A percentile compares a stretch with the other conserved stretches of the same genome.
Conservation (phyloP, 2,797 vertebrate species). For the Gambusia yucatana region DNA sequence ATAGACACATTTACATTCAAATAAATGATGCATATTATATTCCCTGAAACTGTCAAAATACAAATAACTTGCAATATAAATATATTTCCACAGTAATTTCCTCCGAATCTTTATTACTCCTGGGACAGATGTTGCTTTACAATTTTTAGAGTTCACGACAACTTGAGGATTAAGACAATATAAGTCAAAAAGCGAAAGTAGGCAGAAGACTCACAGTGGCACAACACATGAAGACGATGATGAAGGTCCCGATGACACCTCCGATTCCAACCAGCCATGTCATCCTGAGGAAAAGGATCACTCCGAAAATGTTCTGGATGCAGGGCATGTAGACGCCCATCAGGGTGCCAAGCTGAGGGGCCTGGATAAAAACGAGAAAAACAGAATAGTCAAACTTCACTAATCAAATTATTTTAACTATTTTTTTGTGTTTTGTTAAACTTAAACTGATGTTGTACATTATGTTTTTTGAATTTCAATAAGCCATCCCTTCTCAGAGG, state of each 20-base stretch:
- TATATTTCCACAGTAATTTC: neutral
- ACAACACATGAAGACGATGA: constrained; percentile 97
- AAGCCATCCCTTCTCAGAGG: constrained; percentile 4
- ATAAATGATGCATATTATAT: neutral
- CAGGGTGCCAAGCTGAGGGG: constrained; percentile 91
- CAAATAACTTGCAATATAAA: neutral
- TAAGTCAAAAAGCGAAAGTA: constrained; percentile 3
- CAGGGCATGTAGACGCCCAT: constrained; percentile 98
- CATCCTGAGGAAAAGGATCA: constrained; percentile 98
- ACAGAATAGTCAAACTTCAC: neutral
- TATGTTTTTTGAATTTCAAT: constrained; percentile 10
- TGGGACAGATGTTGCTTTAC: constrained; percentile 9
- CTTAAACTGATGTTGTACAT: neutral
- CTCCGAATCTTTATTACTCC: constrained; percentile 13
- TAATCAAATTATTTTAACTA: neutral
- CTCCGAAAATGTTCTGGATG: constrained; percentile 98
- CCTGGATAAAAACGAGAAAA: constrained; percentile 44
- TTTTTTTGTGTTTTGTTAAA: neutral
- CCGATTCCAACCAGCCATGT: constrained; percentile 97
- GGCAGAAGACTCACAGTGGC: constrained; percentile 87
- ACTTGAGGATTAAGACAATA: constrained; percentile 19
- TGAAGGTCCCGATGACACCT: constrained; percentile 93
- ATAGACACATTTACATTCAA: neutral
- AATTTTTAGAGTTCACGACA: constrained; percentile 20
- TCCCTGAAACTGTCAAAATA: neutral